Conservation (phyloP, 2,888 invertebrate genomes). For the Agriopis marginaria region DNA sequence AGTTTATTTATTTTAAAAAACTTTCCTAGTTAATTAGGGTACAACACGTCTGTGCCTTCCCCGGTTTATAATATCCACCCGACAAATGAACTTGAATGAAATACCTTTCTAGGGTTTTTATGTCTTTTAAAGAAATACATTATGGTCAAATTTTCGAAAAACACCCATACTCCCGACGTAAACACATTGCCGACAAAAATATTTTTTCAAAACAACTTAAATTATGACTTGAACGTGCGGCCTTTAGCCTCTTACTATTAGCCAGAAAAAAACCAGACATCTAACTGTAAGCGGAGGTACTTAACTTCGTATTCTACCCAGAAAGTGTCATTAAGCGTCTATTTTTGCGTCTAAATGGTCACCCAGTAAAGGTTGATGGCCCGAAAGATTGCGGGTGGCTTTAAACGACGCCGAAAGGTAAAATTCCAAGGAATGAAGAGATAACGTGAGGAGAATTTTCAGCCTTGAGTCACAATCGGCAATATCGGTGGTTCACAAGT, state of each 20-base stretch:
- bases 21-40: no score
- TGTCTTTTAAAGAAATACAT: no score
- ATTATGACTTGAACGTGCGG: not conserved
- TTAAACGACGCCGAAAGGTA: conserved; percentile 52
- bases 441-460: conserved; percentile 54
- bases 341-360: conserved; percentile 48
- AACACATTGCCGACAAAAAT: not conserved
- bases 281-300: conserved; percentile 34
- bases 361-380: conserved; percentile 56
- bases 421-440: conserved; percentile 50
- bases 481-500: conserved; percentile 32
- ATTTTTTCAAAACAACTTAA: not conserved
- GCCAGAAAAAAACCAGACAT: conserved; percentile 26
- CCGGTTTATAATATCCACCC: no score
- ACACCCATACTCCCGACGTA: no score
- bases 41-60: no score
- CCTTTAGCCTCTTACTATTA: conserved; percentile 2
- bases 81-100: no score
- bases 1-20: no score
- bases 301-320: conserved; percentile 43
- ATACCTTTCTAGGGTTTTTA: no score
- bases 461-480: conserved; percentile 37
- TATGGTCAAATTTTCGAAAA: no score
- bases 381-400: conserved; percentile 51
- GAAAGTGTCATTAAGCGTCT: conserved; percentile 45